These are phyloP conservation scores for Motacilla alba DNA, from an alignment of 2,113 vertebrate genomes.

Conservation along the genomic window DNA sequence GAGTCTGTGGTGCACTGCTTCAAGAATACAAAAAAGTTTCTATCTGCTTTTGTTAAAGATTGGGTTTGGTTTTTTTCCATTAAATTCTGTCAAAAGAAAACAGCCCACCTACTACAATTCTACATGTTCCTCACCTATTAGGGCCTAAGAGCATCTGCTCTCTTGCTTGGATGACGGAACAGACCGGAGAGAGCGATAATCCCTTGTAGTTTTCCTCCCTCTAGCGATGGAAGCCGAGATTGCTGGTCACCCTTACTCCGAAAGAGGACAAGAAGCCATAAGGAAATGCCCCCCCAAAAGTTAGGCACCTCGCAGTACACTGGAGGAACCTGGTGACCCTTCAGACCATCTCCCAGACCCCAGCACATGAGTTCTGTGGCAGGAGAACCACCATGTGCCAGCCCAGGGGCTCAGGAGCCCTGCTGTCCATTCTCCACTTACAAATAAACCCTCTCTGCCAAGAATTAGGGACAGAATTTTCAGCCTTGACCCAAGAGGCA, in stretches of 20 bases:
- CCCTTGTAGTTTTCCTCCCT: constrained; percentile 79
- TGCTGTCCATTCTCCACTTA: background rate
- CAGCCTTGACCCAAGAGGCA: background rate
- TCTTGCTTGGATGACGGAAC: background rate
- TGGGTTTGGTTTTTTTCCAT: background rate
- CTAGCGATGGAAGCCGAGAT: constrained; percentile 69
- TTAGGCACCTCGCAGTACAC: fast-evolving
- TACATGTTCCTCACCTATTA: background rate
- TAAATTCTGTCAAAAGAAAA: background rate
- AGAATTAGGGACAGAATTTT: background rate
- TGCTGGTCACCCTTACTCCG: background rate
- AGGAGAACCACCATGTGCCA: background rate
- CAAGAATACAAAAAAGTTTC: background rate
- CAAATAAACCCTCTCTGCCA: background rate
- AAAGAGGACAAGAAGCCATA: fast-evolving
- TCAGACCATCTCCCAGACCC: background rate
- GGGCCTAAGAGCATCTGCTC: background rate
- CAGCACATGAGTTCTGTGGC: fast-evolving
- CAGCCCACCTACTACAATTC: background rate
- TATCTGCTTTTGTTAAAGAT: background rate
- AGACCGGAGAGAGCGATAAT: background rate
- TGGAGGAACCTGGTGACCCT: background rate
- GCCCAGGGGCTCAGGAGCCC: fast-evolving
- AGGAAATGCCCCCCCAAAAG: background rate
- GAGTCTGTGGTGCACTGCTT: background rate